Base-by-base conservation (phyloP, 2,113 vertebrate species). In the Trichomycterus rosablanca region DNA sequence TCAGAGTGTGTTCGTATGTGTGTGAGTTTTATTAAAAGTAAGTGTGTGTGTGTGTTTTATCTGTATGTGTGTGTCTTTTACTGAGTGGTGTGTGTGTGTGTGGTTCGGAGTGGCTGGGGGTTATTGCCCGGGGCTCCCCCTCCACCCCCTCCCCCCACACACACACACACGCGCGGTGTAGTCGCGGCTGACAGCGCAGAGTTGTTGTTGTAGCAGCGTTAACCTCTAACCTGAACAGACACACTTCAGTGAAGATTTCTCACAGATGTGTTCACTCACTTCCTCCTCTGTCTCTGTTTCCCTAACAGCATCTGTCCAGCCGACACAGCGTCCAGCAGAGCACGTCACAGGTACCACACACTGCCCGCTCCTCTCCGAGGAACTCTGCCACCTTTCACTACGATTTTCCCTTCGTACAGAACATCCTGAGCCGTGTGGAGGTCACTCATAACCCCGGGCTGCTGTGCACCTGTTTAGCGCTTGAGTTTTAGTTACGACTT, bases 291-390 rank as follows among this genome's bases (percentile, higher is more conserved):
- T 49, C 6, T 56, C 6, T 39, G 9, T 49, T n/a, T 16, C 12
- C 8, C 18, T 51, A 45, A 5, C 86, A 98, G 96, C 96, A 98
- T 75, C 87, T 98, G 63, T 94, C 93, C 65, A 98, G 96, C 76
- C 87, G 94, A 74, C 93, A 97, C 89, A 97, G 90, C 7, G 92
- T 97, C 4, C 95, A 96, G 72, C 95, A 97, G 74, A 97, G 91
- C 81, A 93, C 90, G 9, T 89, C 93, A 23, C 96, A 97, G 94
- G 95, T 97, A 87, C 48, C 86, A 43, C 1, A 11, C 11, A 54
- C 15, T 45, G 35, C 10, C 28, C 22, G 23, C 58, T 42, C 23
- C 12, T 42, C 16, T 28, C 3, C 42, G 23, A 42, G 15, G 15
- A 20, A 28, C 28, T 15, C 28, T 22, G 2, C 12, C 52, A 57